Evolutionary conservation across 2,797 vertebrate genomes (phyloP).

Genomic region (Pagetopsis macropterus): DNA sequence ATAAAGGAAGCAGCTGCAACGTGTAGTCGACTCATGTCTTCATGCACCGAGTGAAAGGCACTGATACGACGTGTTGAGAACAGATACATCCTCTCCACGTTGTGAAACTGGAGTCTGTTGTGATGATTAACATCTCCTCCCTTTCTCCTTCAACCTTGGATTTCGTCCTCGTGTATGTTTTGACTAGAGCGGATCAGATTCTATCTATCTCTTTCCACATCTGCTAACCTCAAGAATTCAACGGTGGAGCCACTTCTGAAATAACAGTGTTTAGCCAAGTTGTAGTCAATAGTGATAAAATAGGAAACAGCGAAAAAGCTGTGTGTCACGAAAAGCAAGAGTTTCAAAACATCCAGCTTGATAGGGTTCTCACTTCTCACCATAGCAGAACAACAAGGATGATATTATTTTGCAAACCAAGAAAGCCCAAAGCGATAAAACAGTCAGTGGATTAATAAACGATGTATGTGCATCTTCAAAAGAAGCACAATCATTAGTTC

Average conservation of each 20-base stretch:
- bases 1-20: conserved; percentile 11
- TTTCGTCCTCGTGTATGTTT: conserved; percentile 42
- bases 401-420: conserved; percentile 11
- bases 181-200: conserved; percentile 65
- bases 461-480: background rate
- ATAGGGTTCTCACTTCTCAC: conserved; percentile 12
- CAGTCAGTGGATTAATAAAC: background rate
- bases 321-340: background rate
- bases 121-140: conserved; percentile 36
- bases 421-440: background rate
- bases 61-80: background rate
- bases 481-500: background rate
- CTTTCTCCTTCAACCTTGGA: conserved; percentile 23
- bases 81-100: conserved; percentile 16
- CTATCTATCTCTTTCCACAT: conserved; percentile 52
- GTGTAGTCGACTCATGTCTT: conserved; percentile 7
- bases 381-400: background rate
- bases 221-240: conserved; percentile 35
- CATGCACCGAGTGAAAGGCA: background rate
- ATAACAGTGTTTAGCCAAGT: conserved; percentile 21
- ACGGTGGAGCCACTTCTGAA: conserved; percentile 45
- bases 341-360: conserved; percentile 14
- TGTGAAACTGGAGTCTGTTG: conserved; percentile 3
- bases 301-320: conserved; percentile 10
- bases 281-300: conserved; percentile 24